Evolutionary conservation across 2,797 vertebrate species (phyloP), one percentile per base, ranked within the genome.

Genomic region (Falco berigora): DNA sequence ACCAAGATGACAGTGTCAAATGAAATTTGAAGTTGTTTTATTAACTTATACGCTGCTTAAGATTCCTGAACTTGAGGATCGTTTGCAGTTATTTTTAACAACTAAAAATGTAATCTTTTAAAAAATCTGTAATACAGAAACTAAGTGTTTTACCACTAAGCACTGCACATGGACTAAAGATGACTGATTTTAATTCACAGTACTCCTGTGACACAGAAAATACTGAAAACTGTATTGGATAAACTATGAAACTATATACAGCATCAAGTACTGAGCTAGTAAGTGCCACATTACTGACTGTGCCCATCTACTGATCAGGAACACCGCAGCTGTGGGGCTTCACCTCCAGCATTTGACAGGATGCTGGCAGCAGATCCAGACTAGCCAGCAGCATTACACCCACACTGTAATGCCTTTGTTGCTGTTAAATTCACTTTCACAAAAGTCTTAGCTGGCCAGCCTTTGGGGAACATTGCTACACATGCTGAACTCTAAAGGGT

Each of bases 161-260:
- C 24, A 17, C 46, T 15, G 3, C 4, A 17, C 0, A 0, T 16
- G 36, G 6, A 11, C 11, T 34, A 44, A 69, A 44, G 17, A 66
- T 8, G 6, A 23, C 19, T 2, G 5, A 24, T 49, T 68, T 80
- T 30, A 61, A 71, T 28, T 38, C 64, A 34, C 18, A 53, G 18
- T 0, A 2, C 8, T 32, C 21, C 13, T 4, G 4, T 12, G 52
- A 83, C 47, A 32, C 19, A 38, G 28, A 46, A 85, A 91, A 93
- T 0, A 49, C 28, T 5, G 32, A 71, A 44, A 80, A 17, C 15
- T 21, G 30, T 8, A 49, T 1, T 12, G 40, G 52, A 21, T 82
- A 40, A 86, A 46, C 49, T 50, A 5, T 4, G 12, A 73, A 86
- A 61, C 44, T 9, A 40, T 4, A 40, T 12, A 27, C 11, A 69